Evolutionary conservation across 1,140 invertebrate species (phyloP), one percentile per base, ranked within the genome.

Genomic region (Cyphomyrmex costatus): DNA sequence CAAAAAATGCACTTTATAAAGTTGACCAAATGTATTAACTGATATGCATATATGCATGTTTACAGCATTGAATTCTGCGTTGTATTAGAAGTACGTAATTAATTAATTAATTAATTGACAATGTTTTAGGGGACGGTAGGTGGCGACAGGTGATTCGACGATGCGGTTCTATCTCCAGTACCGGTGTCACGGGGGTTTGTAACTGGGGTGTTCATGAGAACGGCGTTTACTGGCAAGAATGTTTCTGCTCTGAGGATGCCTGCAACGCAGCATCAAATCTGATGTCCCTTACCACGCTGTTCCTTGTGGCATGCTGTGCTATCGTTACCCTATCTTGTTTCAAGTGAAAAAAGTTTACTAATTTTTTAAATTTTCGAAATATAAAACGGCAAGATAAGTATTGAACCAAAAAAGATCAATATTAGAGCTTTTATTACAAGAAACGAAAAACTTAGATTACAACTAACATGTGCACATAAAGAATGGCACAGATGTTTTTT

Each of bases 181-280:
- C 97, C 46, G 98, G 98, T 89, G 98, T 98, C 0, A 98, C 98
- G 0, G 98, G 98, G 58, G 98, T 98, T 1, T 99, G 98, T 91
- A 99, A 99, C 93, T 99, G 98, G 98, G 98, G 98, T 19, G 98
- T 99, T 16, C 97, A 98, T 88, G 97, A 98, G 80, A 99, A 99
- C 92, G 98, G 98, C 4, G 97, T 98, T 0, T 99, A 98, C 92
- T 99, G 98, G 98, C 98, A 99, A 93, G 98, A 99, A 93, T 99
- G 98, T 92, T 99, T 98, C 91, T 99, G 98, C 94, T 97, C 98
- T 0, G 96, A 97, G 85, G 98, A 99, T 93, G 96, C 97, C 86
- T 99, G 98, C 92, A 99, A 99, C 94, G 91, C 79, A 70, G 92
- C 94, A 33, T 87, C 87, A 49, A 82, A 33, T n/a, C 58, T 88